phyloP scores from a whole-genome alignment of 2,797 vertebrate species.

The Spondyliosoma cantharus region DNA sequence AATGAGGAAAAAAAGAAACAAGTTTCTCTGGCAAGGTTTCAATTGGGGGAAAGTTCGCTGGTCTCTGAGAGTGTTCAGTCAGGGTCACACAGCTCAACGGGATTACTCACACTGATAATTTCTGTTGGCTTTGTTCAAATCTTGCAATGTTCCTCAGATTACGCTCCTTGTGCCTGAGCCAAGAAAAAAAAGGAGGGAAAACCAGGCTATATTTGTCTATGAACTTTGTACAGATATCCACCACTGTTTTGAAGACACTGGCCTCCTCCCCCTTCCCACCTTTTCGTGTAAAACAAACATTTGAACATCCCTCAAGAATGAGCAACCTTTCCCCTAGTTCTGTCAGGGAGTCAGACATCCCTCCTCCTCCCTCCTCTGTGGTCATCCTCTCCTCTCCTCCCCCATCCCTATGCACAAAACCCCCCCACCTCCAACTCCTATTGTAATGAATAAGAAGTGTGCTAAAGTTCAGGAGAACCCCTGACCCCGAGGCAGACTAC shows the following conservation, averaged over 20 bases:
- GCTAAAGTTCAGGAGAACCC: constrained; percentile 77
- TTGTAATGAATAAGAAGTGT: constrained; percentile 73
- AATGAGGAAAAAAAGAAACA: constrained; percentile 57
- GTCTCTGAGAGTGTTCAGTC: constrained; percentile 61
- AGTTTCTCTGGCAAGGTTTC: constrained; percentile 76
- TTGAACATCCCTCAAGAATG: constrained; percentile 58
- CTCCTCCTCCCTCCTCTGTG: constrained; percentile 43
- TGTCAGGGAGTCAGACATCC: constrained; percentile 74
- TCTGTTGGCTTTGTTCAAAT: constrained; percentile 48
- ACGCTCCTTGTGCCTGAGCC: constrained; percentile 61
- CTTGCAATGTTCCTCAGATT: constrained; percentile 67
- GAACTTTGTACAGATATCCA: constrained; percentile 81
- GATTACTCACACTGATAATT: constrained; percentile 71
- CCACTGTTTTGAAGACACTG: constrained; percentile 44
- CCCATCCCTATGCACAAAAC: constrained; percentile 42
- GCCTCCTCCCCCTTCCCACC: constrained; percentile 20
- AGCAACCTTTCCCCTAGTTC: constrained; percentile 85
- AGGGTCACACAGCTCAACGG: constrained; percentile 69
- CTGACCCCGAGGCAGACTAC: constrained; percentile 47
- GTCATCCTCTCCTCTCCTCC: constrained; percentile 50
- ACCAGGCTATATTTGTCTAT: constrained; percentile 70
- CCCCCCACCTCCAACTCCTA: constrained; percentile 23
- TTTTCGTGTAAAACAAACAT: constrained; percentile 66
- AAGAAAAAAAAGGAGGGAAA: constrained; percentile 58
- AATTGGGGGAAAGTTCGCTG: constrained; percentile 84